Evolutionary conservation across 2,888 invertebrate genomes (phyloP), one percentile per base, ranked within the genome.

Genomic region (Helicoverpa assulta): DNA sequence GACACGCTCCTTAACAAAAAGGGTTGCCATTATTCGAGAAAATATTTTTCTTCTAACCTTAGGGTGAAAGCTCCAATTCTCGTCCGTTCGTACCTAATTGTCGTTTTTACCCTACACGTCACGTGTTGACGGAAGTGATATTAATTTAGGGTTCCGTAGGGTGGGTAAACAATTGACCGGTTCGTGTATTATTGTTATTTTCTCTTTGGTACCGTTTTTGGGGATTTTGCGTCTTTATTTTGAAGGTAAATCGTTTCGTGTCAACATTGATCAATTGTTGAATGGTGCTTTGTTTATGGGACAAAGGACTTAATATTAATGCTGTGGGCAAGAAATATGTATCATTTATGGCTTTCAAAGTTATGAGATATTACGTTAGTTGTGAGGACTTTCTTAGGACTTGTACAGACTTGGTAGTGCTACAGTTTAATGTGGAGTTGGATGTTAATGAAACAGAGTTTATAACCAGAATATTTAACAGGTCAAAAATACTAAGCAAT

Each of bases 71-170:
- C 75, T 57, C 69, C 80, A 70, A 73, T 84, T 75, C 76, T 54
- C 80, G 67, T 73, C 73, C 57, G 67, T 60, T 67, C 70, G 63
- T 72, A 74, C 79, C 76, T 84, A 84, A 85, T 82, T 82, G 86
- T 82, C 77, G 86, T 78, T 84, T 82, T 80, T 84, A 74, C 84
- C 83, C 84, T 73, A 87, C 84, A 86, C 91, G 90, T 92, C 93
- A 92, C 91, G 91, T 92, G 92, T 88, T 81, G 88, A 91, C 92
- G 93, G 93, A 93, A 91, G 90, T 89, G 87, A 90, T 93, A 94
- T 93, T 94, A 94, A 93, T 93, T 91, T 90, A 77, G 84, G 88
- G 87, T 91, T 91, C 91, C 89, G 91, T 86, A 85, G 91, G 92
- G 90, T 84, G 86, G 85, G 85, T 86, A 88, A 90, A 90, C 89